These are phyloP conservation scores for Saccostrea cuccullata DNA, from an alignment of 1,140 invertebrate genomes.

Conservation along the genomic window DNA sequence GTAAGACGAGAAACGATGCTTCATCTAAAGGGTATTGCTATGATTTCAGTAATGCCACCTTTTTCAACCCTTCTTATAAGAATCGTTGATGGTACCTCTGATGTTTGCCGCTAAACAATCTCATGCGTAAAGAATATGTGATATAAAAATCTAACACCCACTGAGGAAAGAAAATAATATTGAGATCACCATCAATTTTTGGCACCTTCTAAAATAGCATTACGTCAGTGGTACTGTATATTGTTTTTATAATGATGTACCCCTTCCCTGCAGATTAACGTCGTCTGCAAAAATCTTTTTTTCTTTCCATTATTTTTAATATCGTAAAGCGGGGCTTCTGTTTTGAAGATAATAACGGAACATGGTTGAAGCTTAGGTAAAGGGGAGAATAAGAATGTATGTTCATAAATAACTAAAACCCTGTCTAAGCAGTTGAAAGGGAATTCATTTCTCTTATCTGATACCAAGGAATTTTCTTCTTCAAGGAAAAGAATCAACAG, in stretches of 20 bases:
- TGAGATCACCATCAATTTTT: constrained; percentile 25
- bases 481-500: not conserved
- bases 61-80: not conserved
- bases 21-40: constrained; percentile 22
- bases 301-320: constrained; percentile 25
- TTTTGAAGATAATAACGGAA: constrained; percentile 20
- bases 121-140: constrained; percentile 6
- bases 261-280: constrained; percentile 15
- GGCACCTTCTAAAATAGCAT: constrained; percentile 25
- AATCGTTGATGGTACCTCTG: not conserved
- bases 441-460: constrained; percentile 37
- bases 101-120: constrained; percentile 18
- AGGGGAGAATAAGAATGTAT: not conserved
- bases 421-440: constrained; percentile 30
- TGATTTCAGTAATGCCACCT: constrained; percentile 19
- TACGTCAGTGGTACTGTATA: constrained; percentile 27
- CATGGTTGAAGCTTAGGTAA: constrained; percentile 9
- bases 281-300: constrained; percentile 36
- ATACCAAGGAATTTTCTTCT: constrained; percentile 17
- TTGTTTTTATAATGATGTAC: constrained; percentile 33
- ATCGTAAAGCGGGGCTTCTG: constrained; percentile 18
- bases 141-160: constrained; percentile 33
- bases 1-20: not conserved
- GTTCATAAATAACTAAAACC: constrained; percentile 32
- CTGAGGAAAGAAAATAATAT: constrained; percentile 31